phyloP scores from a whole-genome alignment of 2,888 invertebrate genomes.

The Eupeodes luniger region DNA sequence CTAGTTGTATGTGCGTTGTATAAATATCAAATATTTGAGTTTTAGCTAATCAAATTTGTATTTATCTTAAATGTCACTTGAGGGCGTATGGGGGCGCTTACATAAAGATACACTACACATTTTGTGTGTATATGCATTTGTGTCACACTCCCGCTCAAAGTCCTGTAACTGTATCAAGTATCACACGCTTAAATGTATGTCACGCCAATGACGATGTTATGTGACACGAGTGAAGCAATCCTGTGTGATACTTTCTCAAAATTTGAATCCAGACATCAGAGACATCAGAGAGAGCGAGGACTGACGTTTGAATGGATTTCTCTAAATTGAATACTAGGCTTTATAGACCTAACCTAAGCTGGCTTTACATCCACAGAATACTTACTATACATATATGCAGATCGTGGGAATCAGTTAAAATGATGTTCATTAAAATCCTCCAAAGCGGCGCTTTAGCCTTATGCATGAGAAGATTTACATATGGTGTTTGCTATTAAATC shows the following conservation, averaged over 20 bases:
- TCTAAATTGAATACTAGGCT: neutral
- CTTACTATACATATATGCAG: neutral
- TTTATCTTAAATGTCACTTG: conserved; percentile 70
- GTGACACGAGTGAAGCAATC: conserved; percentile 41
- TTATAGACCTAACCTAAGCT: neutral
- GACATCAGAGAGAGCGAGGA: neutral
- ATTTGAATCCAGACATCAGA: too few species aligned
- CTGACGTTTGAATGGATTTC: neutral
- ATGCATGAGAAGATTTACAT: conserved; percentile 74
- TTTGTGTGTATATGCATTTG: neutral
- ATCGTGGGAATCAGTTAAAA: conserved; percentile 53
- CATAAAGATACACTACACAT: conserved; percentile 14
- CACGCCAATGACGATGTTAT: conserved; percentile 30
- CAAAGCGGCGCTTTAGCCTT: conserved; percentile 64
- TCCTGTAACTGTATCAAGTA: neutral
- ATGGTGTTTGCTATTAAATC: conserved; percentile 70
- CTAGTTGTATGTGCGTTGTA: conserved; percentile 26
- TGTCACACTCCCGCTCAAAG: conserved; percentile 7
- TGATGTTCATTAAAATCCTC: conserved; percentile 72
- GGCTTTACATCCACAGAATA: neutral
- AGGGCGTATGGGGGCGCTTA: conserved; percentile 19
- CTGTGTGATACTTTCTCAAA: conserved; percentile 24
- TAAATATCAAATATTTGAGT: conserved; percentile 72
- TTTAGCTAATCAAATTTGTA: conserved; percentile 75
- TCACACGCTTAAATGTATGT: conserved; percentile 42